phyloP scores from a whole-genome alignment of 30 jellyfish, hydroid and myxozoan genomes.

The Sanderia malayensis region DNA sequence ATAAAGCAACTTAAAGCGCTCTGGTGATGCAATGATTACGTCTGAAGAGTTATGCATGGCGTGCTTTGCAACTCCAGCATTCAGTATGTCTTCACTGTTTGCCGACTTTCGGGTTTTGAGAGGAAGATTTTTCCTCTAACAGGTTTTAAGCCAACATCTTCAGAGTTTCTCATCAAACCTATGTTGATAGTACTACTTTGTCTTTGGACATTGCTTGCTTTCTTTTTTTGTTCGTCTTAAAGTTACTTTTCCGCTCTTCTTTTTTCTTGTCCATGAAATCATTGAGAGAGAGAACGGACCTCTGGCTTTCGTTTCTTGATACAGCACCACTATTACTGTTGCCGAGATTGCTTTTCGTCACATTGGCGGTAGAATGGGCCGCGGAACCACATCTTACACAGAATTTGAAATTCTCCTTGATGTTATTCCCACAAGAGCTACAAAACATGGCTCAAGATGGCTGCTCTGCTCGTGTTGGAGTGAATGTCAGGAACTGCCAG shows the following conservation, averaged over 20 bases:
- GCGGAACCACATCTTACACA: background rate
- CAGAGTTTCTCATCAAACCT: background rate
- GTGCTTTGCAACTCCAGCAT: too few relatives aligned
- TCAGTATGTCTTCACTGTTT: too few relatives aligned
- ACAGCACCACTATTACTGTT: background rate
- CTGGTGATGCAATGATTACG: background rate
- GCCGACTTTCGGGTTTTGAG: too few relatives aligned
- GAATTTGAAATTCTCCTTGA: background rate
- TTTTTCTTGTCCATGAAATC: background rate
- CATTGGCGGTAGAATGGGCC: background rate
- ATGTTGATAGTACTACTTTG: background rate
- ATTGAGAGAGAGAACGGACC: background rate
- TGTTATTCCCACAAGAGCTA: too few relatives aligned
- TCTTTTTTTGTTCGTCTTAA: background rate
- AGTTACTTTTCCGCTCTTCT: background rate
- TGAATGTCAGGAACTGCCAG: background rate
- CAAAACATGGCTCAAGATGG: too few relatives aligned
- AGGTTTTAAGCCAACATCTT: background rate
- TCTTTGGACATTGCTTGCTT: background rate
- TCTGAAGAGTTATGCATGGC: background rate
- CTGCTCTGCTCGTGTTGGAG: background rate
- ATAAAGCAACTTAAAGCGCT: background rate
- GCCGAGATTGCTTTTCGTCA: background rate
- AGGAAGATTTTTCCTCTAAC: too few relatives aligned
- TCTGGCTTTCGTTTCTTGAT: background rate